Conservation (phyloP, 1,140 invertebrate genomes). For the Pantala flavescens region DNA sequence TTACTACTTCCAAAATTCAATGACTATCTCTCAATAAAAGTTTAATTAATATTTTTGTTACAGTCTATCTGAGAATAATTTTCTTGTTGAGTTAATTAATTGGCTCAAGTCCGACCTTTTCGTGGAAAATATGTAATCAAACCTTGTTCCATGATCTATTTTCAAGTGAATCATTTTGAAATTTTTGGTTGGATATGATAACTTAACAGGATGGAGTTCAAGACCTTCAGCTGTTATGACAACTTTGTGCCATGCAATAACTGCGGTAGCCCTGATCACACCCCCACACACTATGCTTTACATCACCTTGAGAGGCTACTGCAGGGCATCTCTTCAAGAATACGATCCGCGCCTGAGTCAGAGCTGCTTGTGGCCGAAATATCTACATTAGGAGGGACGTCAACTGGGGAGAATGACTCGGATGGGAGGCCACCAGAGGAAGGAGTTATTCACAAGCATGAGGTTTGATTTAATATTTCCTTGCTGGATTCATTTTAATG, state of each 20-base stretch:
- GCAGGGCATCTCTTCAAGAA: slow-evolving; percentile 35
- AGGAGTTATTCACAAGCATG: neutral
- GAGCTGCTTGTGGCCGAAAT: slow-evolving; percentile 32
- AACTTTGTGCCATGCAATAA: slow-evolving; percentile 73
- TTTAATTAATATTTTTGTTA: too few relatives aligned
- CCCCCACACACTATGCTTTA: slow-evolving; percentile 52
- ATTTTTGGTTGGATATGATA: neutral
- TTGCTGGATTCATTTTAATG: too few relatives aligned
- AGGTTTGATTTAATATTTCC: neutral
- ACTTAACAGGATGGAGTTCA: slow-evolving; percentile 59
- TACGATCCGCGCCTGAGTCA: slow-evolving; percentile 41
- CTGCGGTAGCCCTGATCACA: slow-evolving; percentile 60
- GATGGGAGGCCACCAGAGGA: neutral
- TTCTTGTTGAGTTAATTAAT: too few relatives aligned
- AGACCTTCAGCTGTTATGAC: slow-evolving; percentile 74
- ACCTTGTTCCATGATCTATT: too few relatives aligned
- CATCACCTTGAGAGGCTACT: slow-evolving; percentile 54
- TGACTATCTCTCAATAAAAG: too few relatives aligned
- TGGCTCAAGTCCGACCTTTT: too few relatives aligned
- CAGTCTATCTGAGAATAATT: too few relatives aligned
- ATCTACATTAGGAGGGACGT: slow-evolving; percentile 16
- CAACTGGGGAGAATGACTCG: slow-evolving; percentile 17
- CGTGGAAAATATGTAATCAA: too few relatives aligned
- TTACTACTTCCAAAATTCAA: too few relatives aligned
- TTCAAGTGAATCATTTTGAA: too few relatives aligned